phyloP scores from a whole-genome alignment of 2,797 vertebrate genomes.

The Sitta carolinensis region DNA sequence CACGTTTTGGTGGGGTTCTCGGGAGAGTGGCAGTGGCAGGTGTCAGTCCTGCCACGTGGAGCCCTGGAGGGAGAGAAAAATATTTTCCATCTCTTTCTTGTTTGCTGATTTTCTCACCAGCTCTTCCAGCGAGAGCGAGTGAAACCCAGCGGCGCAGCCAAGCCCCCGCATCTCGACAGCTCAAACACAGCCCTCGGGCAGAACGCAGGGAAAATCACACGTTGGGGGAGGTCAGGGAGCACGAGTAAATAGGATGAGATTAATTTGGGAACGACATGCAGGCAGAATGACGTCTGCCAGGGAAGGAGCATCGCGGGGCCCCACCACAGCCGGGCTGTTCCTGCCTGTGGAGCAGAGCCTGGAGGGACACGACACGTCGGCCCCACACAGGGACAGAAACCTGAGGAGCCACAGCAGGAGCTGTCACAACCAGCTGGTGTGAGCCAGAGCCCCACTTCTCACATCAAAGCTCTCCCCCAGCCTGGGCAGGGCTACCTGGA shows the following conservation, averaged over 20 bases:
- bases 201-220: neutral
- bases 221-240: neutral
- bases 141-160: neutral
- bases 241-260: neutral
- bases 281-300: neutral
- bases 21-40: neutral
- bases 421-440: accelerated
- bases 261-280: neutral
- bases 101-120: neutral
- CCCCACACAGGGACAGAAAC: neutral
- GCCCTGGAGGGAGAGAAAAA: neutral
- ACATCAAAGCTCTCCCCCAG: neutral
- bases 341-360: neutral
- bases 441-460: accelerated
- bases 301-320: neutral
- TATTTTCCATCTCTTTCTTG: neutral
- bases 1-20: accelerated
- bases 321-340: accelerated
- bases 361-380: neutral
- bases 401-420: neutral
- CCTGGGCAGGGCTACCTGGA: neutral
- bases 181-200: neutral
- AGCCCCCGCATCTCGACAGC: neutral
- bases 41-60: accelerated
- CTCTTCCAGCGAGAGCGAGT: neutral